Conservation (phyloP, 2,797 vertebrate genomes). For the Sparidentex hasta region DNA sequence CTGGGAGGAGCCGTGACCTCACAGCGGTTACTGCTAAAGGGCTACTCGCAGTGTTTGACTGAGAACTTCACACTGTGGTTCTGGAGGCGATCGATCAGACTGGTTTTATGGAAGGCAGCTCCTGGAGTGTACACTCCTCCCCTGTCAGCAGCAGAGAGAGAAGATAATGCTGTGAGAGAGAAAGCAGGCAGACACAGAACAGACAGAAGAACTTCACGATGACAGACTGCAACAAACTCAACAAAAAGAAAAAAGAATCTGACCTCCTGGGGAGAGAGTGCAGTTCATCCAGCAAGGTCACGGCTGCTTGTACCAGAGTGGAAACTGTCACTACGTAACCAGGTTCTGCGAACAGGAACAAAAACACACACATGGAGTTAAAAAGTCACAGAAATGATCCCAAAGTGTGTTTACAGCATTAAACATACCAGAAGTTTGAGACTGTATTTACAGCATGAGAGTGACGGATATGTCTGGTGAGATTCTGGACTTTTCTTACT, state of each 20-base stretch:
- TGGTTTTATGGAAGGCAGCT: slow-evolving; percentile 90
- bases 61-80: slow-evolving; percentile 88
- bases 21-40: neutral
- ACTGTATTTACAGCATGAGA: neutral
- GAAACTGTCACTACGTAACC: slow-evolving; percentile 89
- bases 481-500: too few species aligned
- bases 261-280: slow-evolving; percentile 87
- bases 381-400: neutral
- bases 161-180: neutral
- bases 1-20: neutral
- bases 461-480: too few species aligned
- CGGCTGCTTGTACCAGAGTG: slow-evolving; percentile 89
- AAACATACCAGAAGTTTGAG: too few species aligned
- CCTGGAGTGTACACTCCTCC: slow-evolving; percentile 92
- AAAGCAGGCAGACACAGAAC: neutral
- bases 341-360: slow-evolving; percentile 79
- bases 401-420: neutral
- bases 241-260: slow-evolving; percentile 44
- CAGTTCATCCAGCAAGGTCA: slow-evolving; percentile 87
- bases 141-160: slow-evolving; percentile 67
- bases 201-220: too few species aligned
- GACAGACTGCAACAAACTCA: neutral
- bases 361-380: neutral
- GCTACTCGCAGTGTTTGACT: slow-evolving; percentile 77
- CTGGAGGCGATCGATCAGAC: slow-evolving; percentile 89